These are phyloP conservation scores for Pteronotus mesoamericanus DNA, from an alignment of 2,797 vertebrate species.

Conservation along the genomic window DNA sequence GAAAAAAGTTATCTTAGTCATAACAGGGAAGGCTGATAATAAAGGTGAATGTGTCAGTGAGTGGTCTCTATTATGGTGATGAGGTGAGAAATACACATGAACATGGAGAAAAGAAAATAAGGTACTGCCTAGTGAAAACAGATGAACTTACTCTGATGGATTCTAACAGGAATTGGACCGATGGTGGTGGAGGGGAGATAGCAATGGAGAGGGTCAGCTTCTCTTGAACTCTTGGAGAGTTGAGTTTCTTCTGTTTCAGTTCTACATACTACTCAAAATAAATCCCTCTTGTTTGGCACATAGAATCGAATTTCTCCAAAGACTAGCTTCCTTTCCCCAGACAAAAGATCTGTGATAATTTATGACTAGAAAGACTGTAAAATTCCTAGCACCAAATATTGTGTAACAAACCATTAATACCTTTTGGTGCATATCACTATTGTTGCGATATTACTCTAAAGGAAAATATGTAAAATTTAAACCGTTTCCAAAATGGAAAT, in stretches of 20 bases:
- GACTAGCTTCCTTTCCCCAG: not conserved
- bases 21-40: not conserved
- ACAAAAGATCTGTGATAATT: not conserved
- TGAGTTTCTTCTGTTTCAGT: slow-evolving; percentile 27
- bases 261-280: not conserved
- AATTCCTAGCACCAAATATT: not conserved
- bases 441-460: slow-evolving; percentile 21
- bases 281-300: slow-evolving; percentile 47
- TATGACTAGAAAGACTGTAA: not conserved
- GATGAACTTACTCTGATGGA: not conserved
- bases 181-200: not conserved
- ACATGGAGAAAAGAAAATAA: not conserved
- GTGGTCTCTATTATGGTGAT: not conserved
- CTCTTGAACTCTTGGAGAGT: not conserved
- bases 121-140: not conserved
- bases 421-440: slow-evolving; percentile 42
- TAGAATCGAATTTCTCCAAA: slow-evolving; percentile 37
- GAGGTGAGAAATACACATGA: not conserved
- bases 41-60: not conserved
- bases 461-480: slow-evolving; percentile 47
- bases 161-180: not conserved
- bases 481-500: not conserved
- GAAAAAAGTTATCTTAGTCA: not conserved
- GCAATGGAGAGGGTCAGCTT: not conserved
- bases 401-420: not conserved